Conservation (phyloP, 1,140 invertebrate species). For the Archivesica marissinica region DNA sequence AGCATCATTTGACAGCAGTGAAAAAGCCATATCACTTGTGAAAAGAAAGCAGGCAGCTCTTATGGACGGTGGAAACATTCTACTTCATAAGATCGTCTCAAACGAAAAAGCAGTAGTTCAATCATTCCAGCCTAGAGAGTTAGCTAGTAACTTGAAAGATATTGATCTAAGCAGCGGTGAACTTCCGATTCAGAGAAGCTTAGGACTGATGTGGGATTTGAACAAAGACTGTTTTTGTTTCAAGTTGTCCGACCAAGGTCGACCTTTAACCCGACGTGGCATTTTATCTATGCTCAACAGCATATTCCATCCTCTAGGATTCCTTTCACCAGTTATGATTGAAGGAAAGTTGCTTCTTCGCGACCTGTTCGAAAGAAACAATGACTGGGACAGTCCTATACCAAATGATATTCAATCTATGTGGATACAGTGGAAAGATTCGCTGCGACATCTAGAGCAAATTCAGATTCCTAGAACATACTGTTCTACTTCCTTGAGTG, state of each 20-base stretch:
- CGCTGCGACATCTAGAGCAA: neutral
- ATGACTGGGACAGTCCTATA: neutral
- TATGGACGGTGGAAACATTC: too few relatives aligned
- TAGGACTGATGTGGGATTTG: too few relatives aligned
- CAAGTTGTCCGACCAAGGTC: neutral
- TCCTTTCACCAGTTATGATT: constrained; percentile 47
- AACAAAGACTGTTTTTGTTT: constrained; percentile 57
- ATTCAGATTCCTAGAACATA: neutral
- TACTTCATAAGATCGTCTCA: too few relatives aligned
- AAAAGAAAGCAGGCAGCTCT: too few relatives aligned
- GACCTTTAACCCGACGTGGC: constrained; percentile 58
- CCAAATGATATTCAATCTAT: neutral
- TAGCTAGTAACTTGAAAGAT: too few relatives aligned
- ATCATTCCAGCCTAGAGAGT: too few relatives aligned
- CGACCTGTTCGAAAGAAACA: neutral
- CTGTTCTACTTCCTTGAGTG: neutral
- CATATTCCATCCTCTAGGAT: constrained; percentile 61
- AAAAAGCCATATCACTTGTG: too few relatives aligned
- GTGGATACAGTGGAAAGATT: neutral
- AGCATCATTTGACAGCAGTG: too few relatives aligned
- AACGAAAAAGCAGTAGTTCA: too few relatives aligned
- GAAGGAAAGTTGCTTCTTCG: constrained; percentile 45
- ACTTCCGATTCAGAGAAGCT: constrained; percentile 58
- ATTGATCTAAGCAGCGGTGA: too few relatives aligned
- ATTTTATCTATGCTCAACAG: constrained; percentile 54